Conservation (phyloP, 2,888 invertebrate genomes). For the Blastobasis adustella region DNA sequence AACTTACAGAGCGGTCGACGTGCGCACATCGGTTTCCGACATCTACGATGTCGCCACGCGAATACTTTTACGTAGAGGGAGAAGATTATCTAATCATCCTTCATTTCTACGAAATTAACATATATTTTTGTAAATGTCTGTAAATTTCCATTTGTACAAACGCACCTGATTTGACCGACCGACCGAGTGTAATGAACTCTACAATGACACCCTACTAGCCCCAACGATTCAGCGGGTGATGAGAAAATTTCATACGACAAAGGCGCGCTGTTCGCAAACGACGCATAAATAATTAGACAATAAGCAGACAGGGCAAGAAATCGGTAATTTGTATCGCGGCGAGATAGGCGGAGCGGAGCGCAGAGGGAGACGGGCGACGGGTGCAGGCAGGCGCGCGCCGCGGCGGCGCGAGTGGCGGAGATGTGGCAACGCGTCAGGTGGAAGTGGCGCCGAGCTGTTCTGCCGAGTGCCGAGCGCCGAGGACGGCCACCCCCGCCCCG, state of each 20-base stretch:
- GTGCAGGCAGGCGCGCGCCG: constrained; percentile 59
- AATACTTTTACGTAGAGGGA: constrained; percentile 14
- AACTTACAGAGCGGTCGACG: constrained; percentile 33
- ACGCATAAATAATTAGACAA: constrained; percentile 73
- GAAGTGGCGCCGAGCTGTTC: constrained; percentile 63
- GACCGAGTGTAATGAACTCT: constrained; percentile 62
- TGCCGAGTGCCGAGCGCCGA: constrained; percentile 51
- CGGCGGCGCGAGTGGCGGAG: constrained; percentile 41
- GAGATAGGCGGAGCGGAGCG: constrained; percentile 66
- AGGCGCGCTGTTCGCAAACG: constrained; percentile 55
- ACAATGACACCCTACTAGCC: constrained; percentile 48
- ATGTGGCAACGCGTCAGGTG: constrained; percentile 74
- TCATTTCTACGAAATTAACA: too few species aligned
- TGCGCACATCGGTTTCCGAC: constrained; percentile 43
- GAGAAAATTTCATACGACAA: constrained; percentile 61
- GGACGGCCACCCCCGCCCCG: constrained; percentile 44
- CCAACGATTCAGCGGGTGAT: constrained; percentile 53
- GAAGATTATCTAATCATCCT: too few species aligned
- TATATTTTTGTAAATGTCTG: too few species aligned
- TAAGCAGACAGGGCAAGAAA: constrained; percentile 70
- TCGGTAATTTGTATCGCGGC: constrained; percentile 69
- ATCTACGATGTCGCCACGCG: constrained; percentile 40
- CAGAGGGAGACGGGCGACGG: constrained; percentile 60
- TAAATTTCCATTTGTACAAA: too few species aligned
- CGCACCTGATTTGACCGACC: constrained; percentile 14